phyloP scores from a whole-genome alignment of 2,888 invertebrate species.

The Ceriagrion tenellum region DNA sequence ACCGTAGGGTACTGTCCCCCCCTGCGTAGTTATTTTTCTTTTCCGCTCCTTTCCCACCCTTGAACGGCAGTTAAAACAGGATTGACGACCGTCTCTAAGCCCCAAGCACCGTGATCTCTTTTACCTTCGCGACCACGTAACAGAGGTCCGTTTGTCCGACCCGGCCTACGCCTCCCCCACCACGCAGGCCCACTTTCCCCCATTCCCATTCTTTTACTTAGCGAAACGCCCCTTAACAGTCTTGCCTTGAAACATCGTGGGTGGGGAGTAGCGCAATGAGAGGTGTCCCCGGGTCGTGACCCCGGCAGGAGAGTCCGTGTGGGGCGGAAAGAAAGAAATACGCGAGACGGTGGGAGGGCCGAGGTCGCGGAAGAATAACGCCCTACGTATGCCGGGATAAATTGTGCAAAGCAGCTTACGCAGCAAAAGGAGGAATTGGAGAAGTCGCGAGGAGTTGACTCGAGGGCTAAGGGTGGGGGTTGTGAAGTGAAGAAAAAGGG shows the following conservation, averaged over 20 bases:
- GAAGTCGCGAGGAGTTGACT: conserved; percentile 5
- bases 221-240: neutral
- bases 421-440: neutral
- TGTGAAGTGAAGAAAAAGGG: neutral
- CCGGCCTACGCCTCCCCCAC: neutral
- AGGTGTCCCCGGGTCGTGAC: neutral
- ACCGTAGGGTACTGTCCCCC: neutral
- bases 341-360: neutral
- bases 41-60: neutral
- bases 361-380: neutral
- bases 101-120: neutral
- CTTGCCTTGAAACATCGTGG: neutral
- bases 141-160: neutral
- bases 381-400: neutral
- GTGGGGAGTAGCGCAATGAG: neutral
- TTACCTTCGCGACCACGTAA: neutral
- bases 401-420: neutral
- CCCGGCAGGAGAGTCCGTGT: neutral
- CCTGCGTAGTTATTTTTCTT: neutral
- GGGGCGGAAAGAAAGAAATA: neutral
- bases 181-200: no score
- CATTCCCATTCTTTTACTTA: neutral
- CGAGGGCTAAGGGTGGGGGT: neutral
- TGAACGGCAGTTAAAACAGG: neutral
- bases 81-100: neutral